Conservation (phyloP, 2,888 invertebrate genomes). For the Eristalinus sepulchralis region DNA sequence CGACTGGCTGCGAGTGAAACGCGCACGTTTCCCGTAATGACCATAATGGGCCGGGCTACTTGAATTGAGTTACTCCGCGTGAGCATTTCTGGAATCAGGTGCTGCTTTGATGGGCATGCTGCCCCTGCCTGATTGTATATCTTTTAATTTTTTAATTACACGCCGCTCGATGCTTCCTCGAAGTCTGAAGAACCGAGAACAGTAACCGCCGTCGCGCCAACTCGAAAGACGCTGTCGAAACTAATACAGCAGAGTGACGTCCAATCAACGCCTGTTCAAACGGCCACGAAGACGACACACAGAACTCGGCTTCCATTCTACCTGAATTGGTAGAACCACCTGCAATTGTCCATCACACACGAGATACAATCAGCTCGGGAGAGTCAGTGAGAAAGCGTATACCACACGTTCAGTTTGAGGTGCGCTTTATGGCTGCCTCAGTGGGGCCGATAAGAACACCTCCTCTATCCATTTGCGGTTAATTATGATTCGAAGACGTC, state of each 20-base stretch:
- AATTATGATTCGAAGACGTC: constrained; percentile 56
- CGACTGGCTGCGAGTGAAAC: constrained; percentile 1
- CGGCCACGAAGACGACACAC: background rate
- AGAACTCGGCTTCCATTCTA: background rate
- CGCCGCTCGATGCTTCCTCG: constrained; percentile 4
- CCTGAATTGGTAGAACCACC: constrained; percentile 24
- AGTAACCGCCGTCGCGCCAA: background rate
- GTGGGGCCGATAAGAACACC: constrained; percentile 50
- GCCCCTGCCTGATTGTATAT: constrained; percentile 35
- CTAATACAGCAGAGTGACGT: constrained; percentile 3
- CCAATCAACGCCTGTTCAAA: constrained; percentile 33
- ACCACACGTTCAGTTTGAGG: constrained; percentile 1
- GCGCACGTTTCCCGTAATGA: constrained; percentile 59
- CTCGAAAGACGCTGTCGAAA: background rate
- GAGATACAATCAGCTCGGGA: constrained; percentile 44
- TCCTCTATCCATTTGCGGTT: constrained; percentile 53
- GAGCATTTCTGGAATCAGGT: constrained; percentile 40
- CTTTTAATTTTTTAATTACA: constrained; percentile 68
- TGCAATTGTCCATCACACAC: constrained; percentile 58
- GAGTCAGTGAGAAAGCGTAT: constrained; percentile 32
- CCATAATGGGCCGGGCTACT: constrained; percentile 59
- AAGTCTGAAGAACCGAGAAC: background rate
- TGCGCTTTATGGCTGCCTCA: background rate
- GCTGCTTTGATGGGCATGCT: constrained; percentile 39
- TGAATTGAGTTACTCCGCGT: constrained; percentile 47